Evolutionary conservation across 2,113 vertebrate genomes (phyloP).

Genomic region (Miniopterus natalensis): DNA sequence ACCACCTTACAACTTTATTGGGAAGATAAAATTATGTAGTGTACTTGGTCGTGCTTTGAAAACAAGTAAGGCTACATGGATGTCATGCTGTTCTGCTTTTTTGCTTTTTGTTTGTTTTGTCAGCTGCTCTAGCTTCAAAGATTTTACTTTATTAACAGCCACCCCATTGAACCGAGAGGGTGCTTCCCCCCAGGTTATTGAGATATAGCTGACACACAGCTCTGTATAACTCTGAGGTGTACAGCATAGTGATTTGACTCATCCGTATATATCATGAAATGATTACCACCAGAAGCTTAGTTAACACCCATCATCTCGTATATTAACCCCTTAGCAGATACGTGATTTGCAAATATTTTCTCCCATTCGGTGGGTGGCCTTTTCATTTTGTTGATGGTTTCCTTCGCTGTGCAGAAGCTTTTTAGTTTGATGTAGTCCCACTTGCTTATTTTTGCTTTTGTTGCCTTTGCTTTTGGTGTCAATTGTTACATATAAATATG

Average conservation of each 20-base stretch:
- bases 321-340: background rate
- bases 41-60: background rate
- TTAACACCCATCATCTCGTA: background rate
- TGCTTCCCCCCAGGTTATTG: background rate
- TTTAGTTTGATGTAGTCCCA: background rate
- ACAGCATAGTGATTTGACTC: background rate
- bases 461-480: background rate
- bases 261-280: background rate
- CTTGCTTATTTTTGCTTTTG: background rate
- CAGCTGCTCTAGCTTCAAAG: constrained; percentile 2
- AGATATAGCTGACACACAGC: background rate
- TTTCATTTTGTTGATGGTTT: background rate
- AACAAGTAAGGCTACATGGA: background rate
- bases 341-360: background rate
- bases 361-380: too few species aligned
- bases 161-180: background rate
- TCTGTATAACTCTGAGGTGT: background rate
- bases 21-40: constrained; percentile 19
- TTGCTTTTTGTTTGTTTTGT: constrained; percentile 27
- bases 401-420: too few species aligned
- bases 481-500: background rate
- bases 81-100: background rate
- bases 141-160: constrained; percentile 6
- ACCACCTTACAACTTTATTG: background rate
- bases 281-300: background rate